Evolutionary conservation across 2,113 vertebrate species (phyloP).

Genomic region (Datnioides undecimradiatus): DNA sequence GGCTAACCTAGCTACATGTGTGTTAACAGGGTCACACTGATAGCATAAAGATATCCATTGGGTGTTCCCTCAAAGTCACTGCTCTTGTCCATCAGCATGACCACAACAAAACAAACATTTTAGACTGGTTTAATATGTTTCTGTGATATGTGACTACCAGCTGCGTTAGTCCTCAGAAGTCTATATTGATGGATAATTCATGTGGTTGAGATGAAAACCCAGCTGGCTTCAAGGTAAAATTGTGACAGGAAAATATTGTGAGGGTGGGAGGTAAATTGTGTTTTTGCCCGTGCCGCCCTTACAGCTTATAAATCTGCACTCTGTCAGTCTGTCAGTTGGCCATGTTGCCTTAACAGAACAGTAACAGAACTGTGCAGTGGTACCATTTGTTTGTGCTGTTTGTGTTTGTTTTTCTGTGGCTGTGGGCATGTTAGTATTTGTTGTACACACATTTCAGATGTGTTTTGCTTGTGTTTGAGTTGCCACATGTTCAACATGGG

Average conservation of each 20-base stretch:
- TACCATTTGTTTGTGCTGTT: neutral
- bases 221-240: constrained; percentile 2
- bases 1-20: neutral
- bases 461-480: neutral
- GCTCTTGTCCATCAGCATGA: neutral
- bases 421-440: neutral
- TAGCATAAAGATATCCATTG: neutral
- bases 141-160: constrained; percentile 2
- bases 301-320: neutral
- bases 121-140: neutral
- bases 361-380: neutral
- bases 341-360: neutral
- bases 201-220: neutral
- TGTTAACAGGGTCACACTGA: neutral
- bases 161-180: neutral
- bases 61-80: neutral
- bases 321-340: neutral
- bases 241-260: neutral
- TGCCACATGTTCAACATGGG: neutral
- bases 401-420: neutral
- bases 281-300: neutral
- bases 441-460: neutral
- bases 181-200: neutral
- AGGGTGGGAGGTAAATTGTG: neutral
- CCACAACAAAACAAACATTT: neutral